Evolutionary conservation across 2,113 vertebrate genomes (phyloP).

Genomic region (Podilymbus podiceps): DNA sequence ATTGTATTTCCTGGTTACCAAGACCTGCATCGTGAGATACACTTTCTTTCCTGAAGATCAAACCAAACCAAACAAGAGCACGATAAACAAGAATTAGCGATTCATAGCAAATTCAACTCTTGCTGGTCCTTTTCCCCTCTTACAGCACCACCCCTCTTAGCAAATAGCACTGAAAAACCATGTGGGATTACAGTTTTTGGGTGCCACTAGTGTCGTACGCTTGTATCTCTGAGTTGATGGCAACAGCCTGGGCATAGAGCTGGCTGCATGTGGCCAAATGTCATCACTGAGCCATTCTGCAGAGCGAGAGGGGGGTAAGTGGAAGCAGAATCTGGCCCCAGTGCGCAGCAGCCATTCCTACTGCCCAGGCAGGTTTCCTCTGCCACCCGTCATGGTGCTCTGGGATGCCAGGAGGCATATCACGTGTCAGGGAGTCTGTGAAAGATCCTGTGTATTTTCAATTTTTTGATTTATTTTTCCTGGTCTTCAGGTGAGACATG

Average conservation of each 20-base stretch:
- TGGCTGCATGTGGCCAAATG: neutral
- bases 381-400: rapidly evolving
- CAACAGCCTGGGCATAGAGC: neutral
- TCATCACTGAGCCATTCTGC: neutral
- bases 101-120: neutral
- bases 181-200: rapidly evolving
- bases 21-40: neutral
- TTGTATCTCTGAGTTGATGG: rapidly evolving
- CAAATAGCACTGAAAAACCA: neutral
- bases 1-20: neutral
- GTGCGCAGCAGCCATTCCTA: neutral
- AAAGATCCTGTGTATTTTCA: neutral
- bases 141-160: neutral
- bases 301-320: neutral
- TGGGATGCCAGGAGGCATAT: neutral
- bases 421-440: rapidly evolving
- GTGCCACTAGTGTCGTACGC: neutral
- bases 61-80: no score
- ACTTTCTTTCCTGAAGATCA: neutral
- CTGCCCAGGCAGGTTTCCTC: neutral
- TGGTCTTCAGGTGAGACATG: neutral
- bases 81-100: neutral
- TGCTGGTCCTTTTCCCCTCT: neutral
- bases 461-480: neutral
- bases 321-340: neutral